These are phyloP conservation scores for Catocala fraxini DNA, from an alignment of 2,888 invertebrate genomes.

Conservation along the genomic window DNA sequence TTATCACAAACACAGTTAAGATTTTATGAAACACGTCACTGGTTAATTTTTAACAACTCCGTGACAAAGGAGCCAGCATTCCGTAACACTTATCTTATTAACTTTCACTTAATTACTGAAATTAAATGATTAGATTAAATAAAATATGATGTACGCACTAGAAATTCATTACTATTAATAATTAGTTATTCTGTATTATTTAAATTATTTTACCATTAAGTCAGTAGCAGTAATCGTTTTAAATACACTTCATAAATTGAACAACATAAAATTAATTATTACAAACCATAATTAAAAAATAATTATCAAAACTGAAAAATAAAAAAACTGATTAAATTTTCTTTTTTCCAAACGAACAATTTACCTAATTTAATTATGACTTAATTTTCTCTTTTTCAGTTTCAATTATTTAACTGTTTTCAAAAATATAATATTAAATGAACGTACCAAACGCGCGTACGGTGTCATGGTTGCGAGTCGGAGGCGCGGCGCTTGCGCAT, in stretches of 20 bases:
- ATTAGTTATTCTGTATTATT: not conserved
- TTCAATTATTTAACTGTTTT: conserved; percentile 10
- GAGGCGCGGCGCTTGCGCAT: conserved; percentile 77
- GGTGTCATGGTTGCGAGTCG: conserved; percentile 80
- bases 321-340: no score
- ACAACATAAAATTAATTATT: no score
- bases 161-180: not conserved
- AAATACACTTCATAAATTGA: no score
- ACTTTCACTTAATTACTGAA: conserved; percentile 46
- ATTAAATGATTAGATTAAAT: conserved; percentile 19
- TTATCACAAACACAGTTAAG: conserved; percentile 31
- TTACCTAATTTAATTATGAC: not conserved
- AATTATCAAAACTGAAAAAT: no score
- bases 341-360: no score
- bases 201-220: not conserved
- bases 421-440: conserved; percentile 49
- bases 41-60: conserved; percentile 44
- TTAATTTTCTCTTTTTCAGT: conserved; percentile 5
- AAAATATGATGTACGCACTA: not conserved
- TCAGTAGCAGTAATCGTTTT: no score
- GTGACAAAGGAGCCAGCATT: conserved; percentile 62
- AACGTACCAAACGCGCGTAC: conserved; percentile 82
- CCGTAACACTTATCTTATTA: conserved; percentile 58
- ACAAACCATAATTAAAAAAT: no score
- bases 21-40: conserved; percentile 46